Conservation (phyloP, 2,888 invertebrate genomes). For the Pegoplata infirma region DNA sequence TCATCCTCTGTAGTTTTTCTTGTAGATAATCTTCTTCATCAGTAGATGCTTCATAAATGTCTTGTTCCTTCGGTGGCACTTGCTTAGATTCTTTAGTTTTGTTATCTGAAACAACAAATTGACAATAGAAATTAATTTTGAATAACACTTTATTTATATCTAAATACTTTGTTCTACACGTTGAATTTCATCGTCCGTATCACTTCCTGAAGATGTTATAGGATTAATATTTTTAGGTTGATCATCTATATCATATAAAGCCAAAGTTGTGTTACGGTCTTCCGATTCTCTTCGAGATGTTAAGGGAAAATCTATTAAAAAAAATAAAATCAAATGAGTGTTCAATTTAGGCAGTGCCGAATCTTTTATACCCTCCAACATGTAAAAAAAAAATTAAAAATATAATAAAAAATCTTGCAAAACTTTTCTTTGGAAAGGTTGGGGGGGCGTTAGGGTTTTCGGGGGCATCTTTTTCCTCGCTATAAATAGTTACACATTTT, state of each 20-base stretch:
- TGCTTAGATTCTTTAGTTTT: constrained; percentile 36
- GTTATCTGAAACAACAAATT: constrained; percentile 39
- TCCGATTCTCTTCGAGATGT: background rate
- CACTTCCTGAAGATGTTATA: constrained; percentile 68
- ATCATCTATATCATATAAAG: constrained; percentile 12
- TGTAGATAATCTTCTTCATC: constrained; percentile 75
- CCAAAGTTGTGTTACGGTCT: constrained; percentile 2
- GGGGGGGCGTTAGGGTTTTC: no score
- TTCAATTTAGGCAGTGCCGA: no score
- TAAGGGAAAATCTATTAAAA: background rate
- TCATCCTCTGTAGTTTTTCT: constrained; percentile 42
- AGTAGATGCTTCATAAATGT: constrained; percentile 73
- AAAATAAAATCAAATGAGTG: no score
- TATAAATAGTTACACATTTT: no score
- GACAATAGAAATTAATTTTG: background rate
- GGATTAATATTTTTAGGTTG: background rate
- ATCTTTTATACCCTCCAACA: no score
- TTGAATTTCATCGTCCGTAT: constrained; percentile 76
- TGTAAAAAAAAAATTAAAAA: no score
- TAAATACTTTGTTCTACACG: constrained; percentile 66
- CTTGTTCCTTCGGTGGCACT: background rate
- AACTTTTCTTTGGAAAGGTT: no score
- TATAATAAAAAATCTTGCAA: no score
- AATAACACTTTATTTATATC: background rate
- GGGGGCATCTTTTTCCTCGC: no score